Evolutionary conservation across 2,797 vertebrate genomes (phyloP), one percentile per base, ranked within the genome.

Genomic region (Xyrichtys novacula): DNA sequence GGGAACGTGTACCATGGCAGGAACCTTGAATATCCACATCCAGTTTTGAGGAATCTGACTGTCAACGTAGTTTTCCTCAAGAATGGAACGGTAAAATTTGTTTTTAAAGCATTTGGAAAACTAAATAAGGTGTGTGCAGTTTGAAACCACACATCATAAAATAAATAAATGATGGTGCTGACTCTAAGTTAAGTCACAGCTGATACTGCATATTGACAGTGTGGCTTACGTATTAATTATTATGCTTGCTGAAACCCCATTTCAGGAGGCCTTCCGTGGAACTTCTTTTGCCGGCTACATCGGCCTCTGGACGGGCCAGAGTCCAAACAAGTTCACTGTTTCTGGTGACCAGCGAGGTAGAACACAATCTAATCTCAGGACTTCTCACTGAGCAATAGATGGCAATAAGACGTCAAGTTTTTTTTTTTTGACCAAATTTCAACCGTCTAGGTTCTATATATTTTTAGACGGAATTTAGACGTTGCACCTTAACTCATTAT

Each of bases 251-350:
- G 20, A 11, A 17, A 2, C 46, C 1, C 6, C 1, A 54, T 39
- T 92, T 42, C 89, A 98, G 98, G 76, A 95, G 19, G 92, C 81
- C 0, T 98, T 96, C 81, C 92, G 74, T 40, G 97, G 97, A 64
- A 99, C 98, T 0, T 95, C 97, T 0, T 98, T 99, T 63, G 64
- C 97, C 4, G 97, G 96, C 28, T 99, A 98, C 0, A 91, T 99
- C 1, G 97, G 97, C 8, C 72, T 99, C 55, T 99, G 97, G 98
- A 99, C 98, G 0, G 98, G 96, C 34, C 96, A 99, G 65, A 96
- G 96, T 74, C 94, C 96, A 0, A 84, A 94, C 67, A 97, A 95
- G 81, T 98, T 99, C 74, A 97, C 96, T 0, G 3, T 99, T 57
- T 95, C 97, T 0, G 97, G 95, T 0, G 87, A 99, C 32, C 92